Conservation (phyloP, 2,888 invertebrate genomes). For the Pseudococcus viburni region DNA sequence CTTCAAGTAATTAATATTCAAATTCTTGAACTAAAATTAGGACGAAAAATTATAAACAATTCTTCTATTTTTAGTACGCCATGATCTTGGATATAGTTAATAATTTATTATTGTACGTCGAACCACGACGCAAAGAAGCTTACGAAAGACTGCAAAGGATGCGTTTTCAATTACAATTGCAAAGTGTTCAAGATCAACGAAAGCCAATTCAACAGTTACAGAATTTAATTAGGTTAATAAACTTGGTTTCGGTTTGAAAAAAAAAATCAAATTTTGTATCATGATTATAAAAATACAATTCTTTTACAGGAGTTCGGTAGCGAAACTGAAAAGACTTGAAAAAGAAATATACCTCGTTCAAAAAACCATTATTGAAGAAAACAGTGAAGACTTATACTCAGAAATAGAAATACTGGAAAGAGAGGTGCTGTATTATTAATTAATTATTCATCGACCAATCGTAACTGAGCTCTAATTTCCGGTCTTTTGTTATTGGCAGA, state of each 20-base stretch:
- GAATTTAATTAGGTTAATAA: constrained; percentile 76
- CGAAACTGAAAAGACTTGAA: constrained; percentile 87
- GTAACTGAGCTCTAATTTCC: too few species aligned
- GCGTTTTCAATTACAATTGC: constrained; percentile 94
- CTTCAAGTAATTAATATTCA: constrained; percentile 75
- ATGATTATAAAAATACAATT: neutral
- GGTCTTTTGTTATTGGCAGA: constrained; percentile 72
- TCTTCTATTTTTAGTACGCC: constrained; percentile 79
- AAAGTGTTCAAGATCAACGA: constrained; percentile 91
- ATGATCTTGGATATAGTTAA: constrained; percentile 99
- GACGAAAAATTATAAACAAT: constrained; percentile 21
- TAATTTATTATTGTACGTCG: constrained; percentile 95
- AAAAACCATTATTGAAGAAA: constrained; percentile 81
- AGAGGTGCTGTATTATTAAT: constrained; percentile 72
- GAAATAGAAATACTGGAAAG: constrained; percentile 83
- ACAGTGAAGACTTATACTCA: constrained; percentile 76
- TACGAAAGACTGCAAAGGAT: constrained; percentile 90
- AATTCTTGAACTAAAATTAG: neutral
- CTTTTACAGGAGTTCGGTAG: constrained; percentile 77
- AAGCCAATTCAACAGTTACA: constrained; percentile 93
- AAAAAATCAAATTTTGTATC: neutral
- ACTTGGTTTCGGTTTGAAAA: neutral
- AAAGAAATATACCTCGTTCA: constrained; percentile 91
- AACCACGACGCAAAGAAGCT: constrained; percentile 93
- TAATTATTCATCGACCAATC: neutral